Base-by-base conservation (phyloP, 2,888 invertebrate species). In the Automeris io region DNA sequence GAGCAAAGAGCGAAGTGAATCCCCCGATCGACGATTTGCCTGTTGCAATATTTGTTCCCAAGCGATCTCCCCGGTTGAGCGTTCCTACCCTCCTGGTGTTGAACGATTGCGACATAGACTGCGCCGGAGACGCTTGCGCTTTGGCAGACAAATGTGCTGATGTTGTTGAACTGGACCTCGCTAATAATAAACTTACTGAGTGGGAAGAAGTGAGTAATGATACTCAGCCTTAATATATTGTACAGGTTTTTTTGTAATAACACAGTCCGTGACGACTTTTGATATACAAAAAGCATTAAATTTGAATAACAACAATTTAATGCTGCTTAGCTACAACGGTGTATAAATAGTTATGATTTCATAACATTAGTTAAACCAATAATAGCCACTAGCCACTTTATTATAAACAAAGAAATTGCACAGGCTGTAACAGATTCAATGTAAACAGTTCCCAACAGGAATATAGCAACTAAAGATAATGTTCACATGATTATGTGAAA, bases 101-200 rank as follows among this genome's bases (percentile, higher is more conserved):
- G 39, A 96, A 96, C 61, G 95, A 95, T 81, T 96, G 96, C 80
- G 94, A 94, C 72, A 97, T 97, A 49, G 93, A 95, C 66, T 92
- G 93, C 62, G 96, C 96, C 29, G 97, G 97, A 16, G 93, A 94
- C 67, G 92, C 93, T 37, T 90, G 92, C 45, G 91, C 90, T 44
- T 88, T 96, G 39, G 91, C 92, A 24, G 93, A 92, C 54, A 95
- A 95, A 71, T 96, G 95, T 70, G 92, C 93, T 37, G 92, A 93
- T 56, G 97, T 98, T n/a, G 93, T 95, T 55, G 98, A 98, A 75
- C 88, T 98, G 53, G 98, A 98, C 74, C 88, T 98, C 56, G 96
- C 97, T 25, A 95, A 97, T 70, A 98, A 98, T 77, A 93, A 94
- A 70, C 89, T 98, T 13, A 91, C 91, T 43, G 91, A 94, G 62